These are phyloP conservation scores for Hydrozoanthus gracilis DNA, from an alignment of 92 coral and sea anemone genomes.

Conservation along the genomic window DNA sequence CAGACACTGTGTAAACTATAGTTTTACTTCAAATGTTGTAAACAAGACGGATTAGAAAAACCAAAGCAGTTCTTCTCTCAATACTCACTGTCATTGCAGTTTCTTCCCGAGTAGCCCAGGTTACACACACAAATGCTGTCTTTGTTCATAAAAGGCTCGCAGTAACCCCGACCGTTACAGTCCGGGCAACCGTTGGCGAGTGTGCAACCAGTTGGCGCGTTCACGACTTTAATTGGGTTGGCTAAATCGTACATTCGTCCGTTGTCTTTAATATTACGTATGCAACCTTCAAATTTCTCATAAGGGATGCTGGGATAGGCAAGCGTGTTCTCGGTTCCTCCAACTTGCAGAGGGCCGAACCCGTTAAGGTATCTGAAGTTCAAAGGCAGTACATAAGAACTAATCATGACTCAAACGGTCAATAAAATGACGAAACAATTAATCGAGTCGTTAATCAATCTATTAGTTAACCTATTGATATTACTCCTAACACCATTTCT, in stretches of 20 bases:
- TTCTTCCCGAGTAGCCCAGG: slow-evolving; percentile 76
- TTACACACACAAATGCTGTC: slow-evolving; percentile 88
- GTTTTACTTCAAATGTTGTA: too few species aligned
- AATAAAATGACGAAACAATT: not conserved
- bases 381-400: not conserved
- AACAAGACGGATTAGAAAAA: too few species aligned
- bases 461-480: too few species aligned
- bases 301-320: slow-evolving; percentile 65
- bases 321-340: slow-evolving; percentile 79
- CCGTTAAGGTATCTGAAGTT: slow-evolving; percentile 87
- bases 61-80: too few species aligned
- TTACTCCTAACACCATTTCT: too few species aligned
- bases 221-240: slow-evolving; percentile 73
- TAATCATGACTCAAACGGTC: not conserved
- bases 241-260: slow-evolving; percentile 88
- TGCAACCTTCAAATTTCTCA: slow-evolving; percentile 81
- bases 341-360: slow-evolving; percentile 97
- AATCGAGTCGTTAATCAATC: too few species aligned
- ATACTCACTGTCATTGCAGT: slow-evolving; percentile 85
- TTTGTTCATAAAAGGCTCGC: slow-evolving; percentile 77
- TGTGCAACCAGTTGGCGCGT: slow-evolving; percentile 78
- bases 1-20: too few species aligned
- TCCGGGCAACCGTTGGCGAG: slow-evolving; percentile 72
- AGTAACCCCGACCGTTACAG: slow-evolving; percentile 83
- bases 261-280: slow-evolving; percentile 78